Evolutionary conservation across 2,797 vertebrate species (phyloP).

Genomic region (Kryptolebias ocellatus): DNA sequence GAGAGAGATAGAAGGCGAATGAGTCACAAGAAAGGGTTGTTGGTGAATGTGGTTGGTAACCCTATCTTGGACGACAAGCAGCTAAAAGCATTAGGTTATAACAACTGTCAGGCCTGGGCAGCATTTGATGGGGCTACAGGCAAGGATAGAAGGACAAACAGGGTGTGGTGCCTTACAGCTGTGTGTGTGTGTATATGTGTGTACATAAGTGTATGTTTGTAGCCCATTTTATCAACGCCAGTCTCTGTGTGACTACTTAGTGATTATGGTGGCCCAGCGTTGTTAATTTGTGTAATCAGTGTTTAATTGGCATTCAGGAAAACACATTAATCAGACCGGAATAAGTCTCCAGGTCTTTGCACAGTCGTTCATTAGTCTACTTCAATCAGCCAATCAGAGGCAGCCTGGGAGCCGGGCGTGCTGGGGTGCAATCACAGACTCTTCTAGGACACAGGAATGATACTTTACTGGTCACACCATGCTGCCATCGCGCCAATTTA

Average conservation of each 20-base stretch:
- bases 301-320: slow-evolving; percentile 79
- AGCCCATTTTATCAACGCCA: slow-evolving; percentile 57
- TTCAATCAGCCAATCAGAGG: slow-evolving; percentile 66
- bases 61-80: slow-evolving; percentile 65
- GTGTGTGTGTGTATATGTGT: slow-evolving; percentile 17
- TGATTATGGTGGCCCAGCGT: slow-evolving; percentile 69
- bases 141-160: slow-evolving; percentile 62
- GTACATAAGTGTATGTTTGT: slow-evolving; percentile 10
- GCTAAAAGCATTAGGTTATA: slow-evolving; percentile 73
- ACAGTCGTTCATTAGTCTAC: slow-evolving; percentile 65
- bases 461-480: slow-evolving; percentile 34
- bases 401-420: slow-evolving; percentile 27
- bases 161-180: slow-evolving; percentile 64
- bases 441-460: slow-evolving; percentile 20
- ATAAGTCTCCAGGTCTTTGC: slow-evolving; percentile 64
- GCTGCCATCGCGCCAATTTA: slow-evolving; percentile 19
- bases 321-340: slow-evolving; percentile 78
- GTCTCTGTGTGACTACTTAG: slow-evolving; percentile 68
- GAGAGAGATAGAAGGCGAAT: slow-evolving; percentile 4
- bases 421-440: slow-evolving; percentile 50
- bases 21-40: slow-evolving; percentile 44
- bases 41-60: slow-evolving; percentile 67
- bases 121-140: slow-evolving; percentile 54
- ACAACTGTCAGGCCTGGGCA: slow-evolving; percentile 68
- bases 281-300: slow-evolving; percentile 80